Conservation (phyloP, 23 tunicate species). For the Ciona savignyi region DNA sequence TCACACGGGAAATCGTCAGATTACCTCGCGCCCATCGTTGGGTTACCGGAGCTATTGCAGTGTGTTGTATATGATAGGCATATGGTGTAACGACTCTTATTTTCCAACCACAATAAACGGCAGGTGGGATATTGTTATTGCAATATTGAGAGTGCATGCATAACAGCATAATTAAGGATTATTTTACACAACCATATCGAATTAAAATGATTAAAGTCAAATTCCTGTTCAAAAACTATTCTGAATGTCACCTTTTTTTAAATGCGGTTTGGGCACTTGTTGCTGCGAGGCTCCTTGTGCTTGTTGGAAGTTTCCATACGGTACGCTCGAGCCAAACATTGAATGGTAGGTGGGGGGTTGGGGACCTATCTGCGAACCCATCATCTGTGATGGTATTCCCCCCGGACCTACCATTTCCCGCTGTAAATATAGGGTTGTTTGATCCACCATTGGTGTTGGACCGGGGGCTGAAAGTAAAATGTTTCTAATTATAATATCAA, state of each 20-base stretch:
- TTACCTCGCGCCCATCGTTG: too few species aligned
- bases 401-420: constrained; percentile 4
- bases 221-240: too few species aligned
- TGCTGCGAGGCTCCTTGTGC: not conserved
- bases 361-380: not conserved
- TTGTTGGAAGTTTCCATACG: constrained; percentile 9
- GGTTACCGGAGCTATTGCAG: too few species aligned
- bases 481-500: not conserved
- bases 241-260: not conserved
- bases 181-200: too few species aligned
- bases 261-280: not conserved
- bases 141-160: too few species aligned
- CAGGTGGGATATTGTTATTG: too few species aligned
- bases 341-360: constrained; percentile 54
- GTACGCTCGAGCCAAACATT: constrained; percentile 35
- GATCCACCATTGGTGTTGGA: constrained; percentile 10
- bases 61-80: too few species aligned
- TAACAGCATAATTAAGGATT: too few species aligned
- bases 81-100: too few species aligned
- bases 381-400: not conserved
- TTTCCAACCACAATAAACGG: too few species aligned
- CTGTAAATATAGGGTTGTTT: constrained; percentile 8
- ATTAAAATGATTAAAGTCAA: too few species aligned
- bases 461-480: not conserved
- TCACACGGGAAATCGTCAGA: too few species aligned